Percentiles rank a stretch among this genome's conserved stretches.
phyloP scores from a whole-genome alignment of 92 coral and sea anemone species.

The Parazoanthus atlanticus region DNA sequence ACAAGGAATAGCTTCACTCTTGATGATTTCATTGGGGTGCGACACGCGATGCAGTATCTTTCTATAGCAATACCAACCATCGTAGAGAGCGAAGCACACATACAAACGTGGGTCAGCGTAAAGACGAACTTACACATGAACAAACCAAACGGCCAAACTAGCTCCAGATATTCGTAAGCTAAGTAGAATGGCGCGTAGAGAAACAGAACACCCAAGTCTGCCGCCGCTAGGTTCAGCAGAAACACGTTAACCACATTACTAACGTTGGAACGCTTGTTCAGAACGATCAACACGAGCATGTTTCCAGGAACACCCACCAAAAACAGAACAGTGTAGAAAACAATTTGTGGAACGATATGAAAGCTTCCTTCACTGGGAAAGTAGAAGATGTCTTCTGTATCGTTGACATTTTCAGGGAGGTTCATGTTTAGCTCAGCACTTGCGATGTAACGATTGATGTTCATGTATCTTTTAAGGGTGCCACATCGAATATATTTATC shows the following conservation, averaged over 20 bases:
- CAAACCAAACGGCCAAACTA: slow-evolving; percentile 72
- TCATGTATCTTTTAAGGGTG: neutral
- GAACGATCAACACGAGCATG: neutral
- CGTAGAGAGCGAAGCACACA: slow-evolving; percentile 67
- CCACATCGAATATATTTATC: neutral
- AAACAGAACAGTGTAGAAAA: slow-evolving; percentile 5
- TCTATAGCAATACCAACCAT: slow-evolving; percentile 70
- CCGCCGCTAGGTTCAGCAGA: slow-evolving; percentile 62
- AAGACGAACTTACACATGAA: slow-evolving; percentile 71
- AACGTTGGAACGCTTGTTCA: neutral
- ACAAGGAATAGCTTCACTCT: slow-evolving; percentile 27
- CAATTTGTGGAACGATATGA: neutral
- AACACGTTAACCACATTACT: slow-evolving; percentile 10
- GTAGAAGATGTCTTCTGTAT: neutral
- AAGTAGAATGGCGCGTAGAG: slow-evolving; percentile 63
- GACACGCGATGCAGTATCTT: slow-evolving; percentile 49
- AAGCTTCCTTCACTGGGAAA: neutral
- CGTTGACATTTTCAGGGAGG: neutral
- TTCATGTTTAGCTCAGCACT: neutral
- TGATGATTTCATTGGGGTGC: slow-evolving; percentile 27
- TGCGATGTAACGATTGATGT: neutral
- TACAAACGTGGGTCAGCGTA: slow-evolving; percentile 62
- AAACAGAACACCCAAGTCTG: slow-evolving; percentile 65
- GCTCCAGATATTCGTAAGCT: slow-evolving; percentile 61
- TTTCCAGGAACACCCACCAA: slow-evolving; percentile 4